Conservation (phyloP, 2,888 invertebrate genomes). For the Sinodicranocentrus sp. region DNA sequence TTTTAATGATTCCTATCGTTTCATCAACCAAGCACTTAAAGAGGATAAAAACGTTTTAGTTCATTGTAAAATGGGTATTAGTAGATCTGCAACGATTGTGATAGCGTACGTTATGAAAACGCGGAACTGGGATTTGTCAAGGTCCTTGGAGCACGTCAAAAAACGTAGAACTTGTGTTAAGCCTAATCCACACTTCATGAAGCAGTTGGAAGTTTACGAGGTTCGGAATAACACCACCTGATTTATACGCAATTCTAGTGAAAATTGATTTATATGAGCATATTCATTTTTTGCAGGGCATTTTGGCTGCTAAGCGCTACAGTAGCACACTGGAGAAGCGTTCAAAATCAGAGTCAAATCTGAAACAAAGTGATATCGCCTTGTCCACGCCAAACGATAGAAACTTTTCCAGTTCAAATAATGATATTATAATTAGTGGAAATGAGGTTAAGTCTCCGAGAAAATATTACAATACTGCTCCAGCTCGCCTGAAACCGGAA, state of each 20-base stretch:
- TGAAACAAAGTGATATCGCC: conserved; percentile 83
- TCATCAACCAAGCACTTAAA: conserved; percentile 93
- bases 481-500: conserved; percentile 75
- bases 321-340: conserved; percentile 88
- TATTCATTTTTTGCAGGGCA: conserved; percentile 83
- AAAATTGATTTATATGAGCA: not conserved
- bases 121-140: conserved; percentile 93
- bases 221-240: conserved; percentile 70
- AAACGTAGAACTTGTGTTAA: conserved; percentile 95
- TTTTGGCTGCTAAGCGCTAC: conserved; percentile 97
- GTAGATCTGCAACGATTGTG: conserved; percentile 97
- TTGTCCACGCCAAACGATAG: conserved; percentile 71
- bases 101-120: conserved; percentile 99
- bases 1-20: conserved; percentile 98
- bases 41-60: conserved; percentile 96
- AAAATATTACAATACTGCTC: conserved; percentile 76
- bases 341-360: conserved; percentile 94
- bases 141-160: conserved; percentile 93
- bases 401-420: conserved; percentile 73
- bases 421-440: conserved; percentile 70
- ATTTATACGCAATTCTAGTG: conserved; percentile 7
- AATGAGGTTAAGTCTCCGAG: conserved; percentile 73
- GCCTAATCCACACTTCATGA: conserved; percentile 96
- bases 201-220: conserved; percentile 94
- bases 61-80: conserved; percentile 99